Base-by-base conservation (phyloP, 2,888 invertebrate genomes). In the Trissonchulus sp. region DNA sequence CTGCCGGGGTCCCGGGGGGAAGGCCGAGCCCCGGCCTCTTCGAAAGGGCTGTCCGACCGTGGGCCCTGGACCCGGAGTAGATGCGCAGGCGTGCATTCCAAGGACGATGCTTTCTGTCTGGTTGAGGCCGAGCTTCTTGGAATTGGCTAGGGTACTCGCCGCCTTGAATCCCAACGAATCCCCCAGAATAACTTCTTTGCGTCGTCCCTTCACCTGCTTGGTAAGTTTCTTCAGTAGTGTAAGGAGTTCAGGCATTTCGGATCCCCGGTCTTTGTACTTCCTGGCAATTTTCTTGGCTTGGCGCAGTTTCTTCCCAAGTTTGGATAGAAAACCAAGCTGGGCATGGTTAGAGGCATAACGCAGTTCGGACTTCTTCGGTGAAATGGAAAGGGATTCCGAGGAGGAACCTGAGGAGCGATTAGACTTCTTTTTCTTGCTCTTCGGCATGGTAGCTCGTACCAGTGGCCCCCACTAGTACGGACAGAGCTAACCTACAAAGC, bases 11-110 rank as follows among this genome's bases (percentile, higher is more conserved):
- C 65, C 30, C 8, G 34, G 3, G 30, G 31, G 8, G n/a, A n/a
- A n/a, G 15, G 15, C 65, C 65, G 8, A 28, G 8, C 65, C 65
- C 34, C 65, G 65, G 65, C 65, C 65, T 28, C 65, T 28, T 8
- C 65, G 65, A 65, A 65, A 65, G 65, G 65, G 65, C 65, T 34
- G 65, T 65, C 34, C 65, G n/a, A 8, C 30, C 65, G 8, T 8
- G 30, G 30, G 31, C 60, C 18, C 18, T n/a, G 60, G 18, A 60
- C 60, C 60, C 65, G 8, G 65, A 18, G 8, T 8, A 31, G 15
- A 15, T 48, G 8, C 8, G 34, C 65, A 65, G 31, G 65, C 65
- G 3, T 65, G 30, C 65, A 65, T 65, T 8, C 65, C 65, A 8
- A 65, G 8, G 15, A 65, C 65, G n/a, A 65, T 28, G 34, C 65